Percentiles rank a stretch among this genome's conserved stretches.
Conservation (phyloP, 2,797 vertebrate species). For the Iguana delicatissima region DNA sequence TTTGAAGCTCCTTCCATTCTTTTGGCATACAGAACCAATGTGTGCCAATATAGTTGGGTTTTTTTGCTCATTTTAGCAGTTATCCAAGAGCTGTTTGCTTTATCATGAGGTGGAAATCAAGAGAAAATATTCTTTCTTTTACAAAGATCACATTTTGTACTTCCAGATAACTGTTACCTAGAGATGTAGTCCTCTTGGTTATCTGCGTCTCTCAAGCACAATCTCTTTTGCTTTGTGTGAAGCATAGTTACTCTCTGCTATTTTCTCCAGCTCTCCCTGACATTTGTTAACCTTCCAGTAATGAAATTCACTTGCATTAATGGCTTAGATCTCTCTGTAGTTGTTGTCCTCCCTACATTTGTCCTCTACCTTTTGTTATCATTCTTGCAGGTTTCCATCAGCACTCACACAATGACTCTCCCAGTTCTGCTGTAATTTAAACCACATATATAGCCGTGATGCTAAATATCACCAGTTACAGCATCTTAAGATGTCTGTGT, state of each 20-base stretch:
- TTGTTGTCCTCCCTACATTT: conserved; percentile 23
- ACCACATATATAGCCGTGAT: neutral
- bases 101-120: neutral
- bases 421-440: conserved; percentile 19
- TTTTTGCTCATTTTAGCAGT: neutral
- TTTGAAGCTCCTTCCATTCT: neutral
- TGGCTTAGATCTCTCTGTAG: conserved; percentile 40
- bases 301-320: conserved; percentile 55
- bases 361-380: conserved; percentile 43
- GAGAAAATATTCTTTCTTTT: conserved; percentile 2
- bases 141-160: conserved; percentile 16
- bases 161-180: conserved; percentile 30
- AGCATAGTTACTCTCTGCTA: conserved; percentile 28
- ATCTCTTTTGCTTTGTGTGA: conserved; percentile 32
- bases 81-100: conserved; percentile 11
- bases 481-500: neutral
- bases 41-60: neutral
- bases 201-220: conserved; percentile 7
- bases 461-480: conserved; percentile 2
- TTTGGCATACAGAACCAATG: neutral
- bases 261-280: conserved; percentile 44
- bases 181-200: conserved; percentile 19
- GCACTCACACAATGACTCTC: neutral
- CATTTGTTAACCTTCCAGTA: conserved; percentile 49
- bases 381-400: conserved; percentile 25